Base-by-base conservation (phyloP, 2,888 invertebrate species). In the Danaus chrysippus region DNA sequence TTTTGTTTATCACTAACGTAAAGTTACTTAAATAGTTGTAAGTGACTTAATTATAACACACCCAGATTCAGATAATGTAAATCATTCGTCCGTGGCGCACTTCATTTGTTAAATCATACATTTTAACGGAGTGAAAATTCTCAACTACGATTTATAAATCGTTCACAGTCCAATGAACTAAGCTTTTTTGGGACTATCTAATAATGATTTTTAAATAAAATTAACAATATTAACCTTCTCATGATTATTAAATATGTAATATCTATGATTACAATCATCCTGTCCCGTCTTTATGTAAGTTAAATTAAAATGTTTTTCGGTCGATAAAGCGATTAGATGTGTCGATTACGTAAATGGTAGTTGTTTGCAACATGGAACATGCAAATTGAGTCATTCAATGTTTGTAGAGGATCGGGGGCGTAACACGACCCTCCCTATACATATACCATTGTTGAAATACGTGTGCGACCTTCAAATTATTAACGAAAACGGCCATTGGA, bases 61-160 rank as follows among this genome's bases (percentile, higher is more conserved):
- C 79, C 78, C 76, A 76, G 73, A 65, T 73, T 64, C 70, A 68
- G 66, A 76, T 74, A 70, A 78, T 76, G 79, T 80, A 82, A 85
- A 84, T 81, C 75, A 75, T 71, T 69, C 72, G 74, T 73, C 73
- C 73, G 75, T 74, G 80, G 81, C 77, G 82, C 82, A 76, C 77
- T 83, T 81, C 78, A 76, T 82, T 82, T 76, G 73, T 66, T 55
- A 70, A 71, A 64, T 62, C 59, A 62, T 68, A 55, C 23, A 57
- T 54, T 54, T 57, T 42, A 49, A 66, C 13, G 55, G 46, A 46
- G 60, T n/a, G 46, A 43, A 49, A 57, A 60, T 46, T 64, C 58
- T 55, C 59, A 44, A 9, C 55, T 54, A 13, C 44, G 43, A 55
- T 55, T 65, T 52, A 54, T 19, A 46, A 13, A 34, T 34, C 23